phyloP scores from a whole-genome alignment of 2,888 invertebrate genomes.

The Patella caerulea region DNA sequence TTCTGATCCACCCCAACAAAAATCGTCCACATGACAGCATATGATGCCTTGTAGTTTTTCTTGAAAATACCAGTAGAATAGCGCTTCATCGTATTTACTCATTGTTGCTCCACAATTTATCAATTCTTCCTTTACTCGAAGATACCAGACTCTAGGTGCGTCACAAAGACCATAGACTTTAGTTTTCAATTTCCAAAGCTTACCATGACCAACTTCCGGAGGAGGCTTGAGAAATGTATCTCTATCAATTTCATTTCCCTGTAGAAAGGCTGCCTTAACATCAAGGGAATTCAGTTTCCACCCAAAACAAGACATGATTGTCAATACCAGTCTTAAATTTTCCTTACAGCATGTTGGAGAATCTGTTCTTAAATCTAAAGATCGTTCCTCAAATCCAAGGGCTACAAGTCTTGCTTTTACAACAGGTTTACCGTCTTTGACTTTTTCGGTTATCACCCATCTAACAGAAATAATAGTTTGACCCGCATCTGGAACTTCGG shows the following conservation, averaged over 20 bases:
- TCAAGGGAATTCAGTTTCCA: too few species aligned
- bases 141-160: constrained; percentile 23
- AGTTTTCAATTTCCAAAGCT: constrained; percentile 14
- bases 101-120: constrained; percentile 9
- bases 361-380: too few species aligned
- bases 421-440: too few species aligned
- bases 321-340: too few species aligned
- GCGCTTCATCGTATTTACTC: constrained; percentile 10
- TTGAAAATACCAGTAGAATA: constrained; percentile 17
- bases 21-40: constrained; percentile 27
- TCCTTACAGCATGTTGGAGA: too few species aligned
- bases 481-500: too few species aligned
- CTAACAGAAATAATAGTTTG: too few species aligned
- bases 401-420: too few species aligned
- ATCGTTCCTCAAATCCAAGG: too few species aligned
- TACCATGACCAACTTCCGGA: neutral
- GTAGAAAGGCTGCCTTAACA: constrained; percentile 8
- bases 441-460: too few species aligned
- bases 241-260: constrained; percentile 13
- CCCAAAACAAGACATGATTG: too few species aligned
- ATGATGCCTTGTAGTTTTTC: constrained; percentile 14
- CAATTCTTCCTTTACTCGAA: constrained; percentile 7
- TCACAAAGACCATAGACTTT: constrained; percentile 24
- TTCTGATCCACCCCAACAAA: too few species aligned
- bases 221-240: constrained; percentile 3